These are phyloP conservation scores for Saccopteryx bilineata DNA, from an alignment of 2,113 vertebrate species.

Conservation along the genomic window DNA sequence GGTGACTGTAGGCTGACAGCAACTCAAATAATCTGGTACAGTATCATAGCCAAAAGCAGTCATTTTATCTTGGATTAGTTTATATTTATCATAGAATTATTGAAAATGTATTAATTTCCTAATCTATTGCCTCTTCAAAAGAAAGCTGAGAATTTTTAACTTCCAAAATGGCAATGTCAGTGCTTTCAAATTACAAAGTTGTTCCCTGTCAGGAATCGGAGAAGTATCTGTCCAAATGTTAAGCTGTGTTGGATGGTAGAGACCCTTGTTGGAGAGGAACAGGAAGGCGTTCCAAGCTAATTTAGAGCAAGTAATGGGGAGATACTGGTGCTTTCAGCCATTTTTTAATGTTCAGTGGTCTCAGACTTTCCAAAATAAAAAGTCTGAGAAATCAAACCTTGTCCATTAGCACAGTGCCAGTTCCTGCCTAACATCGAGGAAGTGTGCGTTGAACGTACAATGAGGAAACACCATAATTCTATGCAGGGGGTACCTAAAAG, in stretches of 20 bases:
- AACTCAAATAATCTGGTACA: not conserved
- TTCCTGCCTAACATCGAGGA: not conserved
- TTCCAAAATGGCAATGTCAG: not conserved
- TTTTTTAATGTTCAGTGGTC: not conserved
- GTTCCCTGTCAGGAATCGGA: not conserved
- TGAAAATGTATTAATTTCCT: not conserved
- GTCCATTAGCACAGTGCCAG: not conserved
- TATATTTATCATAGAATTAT: not conserved
- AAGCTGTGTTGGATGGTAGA: not conserved
- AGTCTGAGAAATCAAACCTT: not conserved
- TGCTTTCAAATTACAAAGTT: not conserved
- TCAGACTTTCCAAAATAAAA: not conserved
- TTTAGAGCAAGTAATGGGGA: not conserved
- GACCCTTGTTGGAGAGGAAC: not conserved
- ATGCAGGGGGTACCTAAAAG: not conserved
- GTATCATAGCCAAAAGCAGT: not conserved
- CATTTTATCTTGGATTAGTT: constrained; percentile 17
- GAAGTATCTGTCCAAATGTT: not conserved
- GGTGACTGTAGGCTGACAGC: not conserved
- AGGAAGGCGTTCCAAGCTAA: not conserved
- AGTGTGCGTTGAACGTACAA: not conserved
- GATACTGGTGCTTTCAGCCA: not conserved
- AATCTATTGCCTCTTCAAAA: constrained; percentile 2
- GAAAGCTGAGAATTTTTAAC: not conserved
- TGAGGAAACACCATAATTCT: not conserved